Evolutionary conservation across 2,797 vertebrate genomes (phyloP), one percentile per base, ranked within the genome.

Genomic region (Leptatherina wallacei): DNA sequence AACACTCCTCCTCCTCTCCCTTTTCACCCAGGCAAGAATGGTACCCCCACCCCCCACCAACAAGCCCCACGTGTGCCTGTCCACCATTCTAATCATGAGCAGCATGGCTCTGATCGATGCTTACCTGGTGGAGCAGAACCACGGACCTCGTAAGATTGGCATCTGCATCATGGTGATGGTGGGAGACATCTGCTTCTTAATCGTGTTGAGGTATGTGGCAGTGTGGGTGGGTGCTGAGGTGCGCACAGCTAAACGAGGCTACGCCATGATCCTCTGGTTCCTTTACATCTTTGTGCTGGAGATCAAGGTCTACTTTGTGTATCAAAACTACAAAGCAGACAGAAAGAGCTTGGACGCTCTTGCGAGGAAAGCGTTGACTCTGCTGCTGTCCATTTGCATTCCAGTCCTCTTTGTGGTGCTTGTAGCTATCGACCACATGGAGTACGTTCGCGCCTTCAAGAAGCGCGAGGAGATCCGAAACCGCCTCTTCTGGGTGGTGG

Each of bases 301-400:
- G 85, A 96, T 96, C 88, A 95, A 95, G 64, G 95, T 96, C 73
- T 97, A 96, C 91, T 96, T 96, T 70, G 90, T 96, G 38, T 95
- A 96, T 85, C 96, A 97, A 89, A 97, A 96, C 91, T 97, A 97
- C 74, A 96, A 97, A 85, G 95, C 96, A 0, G 96, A 97, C 85
- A 89, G 96, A 44, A 95, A 95, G 61, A 95, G 93, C 77, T 81
- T 95, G 83, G 94, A 95, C 0, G 92, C 94, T 36, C 91, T 96
- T 0, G 95, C 96, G 1, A 93, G 95, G 80, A 95, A 95, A 81
- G 92, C 93, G 0, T 62, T 96, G 69, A 95, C 94, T 1, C 80
- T 96, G 68, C 78, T 96, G 73, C 87, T 95, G 44, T 94, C 95
- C 58, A 82, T 96, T 71, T 94, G 92, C 80, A 91, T 96, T 35